Evolutionary conservation across 1,140 invertebrate species (phyloP).

Genomic region (Apis laboriosa): DNA sequence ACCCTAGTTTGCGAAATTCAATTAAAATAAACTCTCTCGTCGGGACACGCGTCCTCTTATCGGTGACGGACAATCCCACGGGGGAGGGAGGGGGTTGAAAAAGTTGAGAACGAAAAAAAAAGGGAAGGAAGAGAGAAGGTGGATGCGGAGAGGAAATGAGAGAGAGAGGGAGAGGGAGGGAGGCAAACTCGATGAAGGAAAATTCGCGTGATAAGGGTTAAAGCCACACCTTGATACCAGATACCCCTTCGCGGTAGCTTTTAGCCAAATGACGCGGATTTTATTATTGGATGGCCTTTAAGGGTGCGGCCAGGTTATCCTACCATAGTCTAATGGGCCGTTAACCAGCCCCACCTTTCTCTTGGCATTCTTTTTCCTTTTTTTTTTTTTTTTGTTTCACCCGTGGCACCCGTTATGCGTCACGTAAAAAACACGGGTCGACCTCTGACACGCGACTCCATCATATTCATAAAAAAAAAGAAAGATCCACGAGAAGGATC

Average conservation of each 20-base stretch:
- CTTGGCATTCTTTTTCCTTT: constrained; percentile 2
- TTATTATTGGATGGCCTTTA: constrained; percentile 75
- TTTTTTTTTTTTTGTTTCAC: not conserved
- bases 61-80: constrained; percentile 8
- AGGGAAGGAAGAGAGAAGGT: not conserved
- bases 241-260: constrained; percentile 73
- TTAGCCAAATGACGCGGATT: constrained; percentile 79
- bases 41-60: constrained; percentile 26
- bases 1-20: constrained; percentile 74
- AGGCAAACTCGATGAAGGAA: constrained; percentile 18
- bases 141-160: not conserved
- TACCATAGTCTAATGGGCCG: constrained; percentile 64
- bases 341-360: constrained; percentile 70
- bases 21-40: constrained; percentile 75
- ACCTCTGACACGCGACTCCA: constrained; percentile 45
- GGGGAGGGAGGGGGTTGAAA: not conserved
- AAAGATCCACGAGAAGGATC: not conserved
- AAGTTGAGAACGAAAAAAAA: not conserved
- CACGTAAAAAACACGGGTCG: constrained; percentile 25
- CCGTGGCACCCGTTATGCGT: constrained; percentile 27
- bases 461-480: not conserved
- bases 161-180: not conserved
- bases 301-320: constrained; percentile 64
- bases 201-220: constrained; percentile 76
- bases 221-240: constrained; percentile 75